A percentile compares a stretch with the other conserved stretches of the same genome.
These are phyloP conservation scores for Odontomyia ornata DNA, from an alignment of 2,888 invertebrate species.

Conservation along the genomic window DNA sequence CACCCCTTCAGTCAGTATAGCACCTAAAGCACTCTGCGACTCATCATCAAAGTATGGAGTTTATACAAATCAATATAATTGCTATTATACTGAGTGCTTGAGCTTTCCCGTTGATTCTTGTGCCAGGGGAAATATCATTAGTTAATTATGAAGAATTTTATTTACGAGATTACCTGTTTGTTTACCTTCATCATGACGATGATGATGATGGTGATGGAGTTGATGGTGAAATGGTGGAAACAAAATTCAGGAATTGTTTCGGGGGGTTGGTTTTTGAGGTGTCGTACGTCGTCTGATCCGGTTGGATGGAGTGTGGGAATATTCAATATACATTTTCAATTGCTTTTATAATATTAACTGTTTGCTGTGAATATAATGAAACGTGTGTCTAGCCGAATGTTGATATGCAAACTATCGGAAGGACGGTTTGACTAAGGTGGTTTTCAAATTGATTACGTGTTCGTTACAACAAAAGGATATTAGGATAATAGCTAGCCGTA, in stretches of 20 bases:
- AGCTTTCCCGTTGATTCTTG: constrained; percentile 33
- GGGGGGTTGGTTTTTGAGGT: neutral
- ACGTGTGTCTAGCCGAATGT: too few species aligned
- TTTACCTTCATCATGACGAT: constrained; percentile 4
- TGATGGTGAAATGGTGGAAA: neutral
- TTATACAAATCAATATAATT: constrained; percentile 41
- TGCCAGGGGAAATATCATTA: constrained; percentile 25
- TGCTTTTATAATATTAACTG: too few species aligned
- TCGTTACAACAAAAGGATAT: too few species aligned
- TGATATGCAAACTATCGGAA: too few species aligned
- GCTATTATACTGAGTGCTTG: constrained; percentile 38
- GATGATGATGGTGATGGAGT: neutral
- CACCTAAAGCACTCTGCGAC: too few species aligned
- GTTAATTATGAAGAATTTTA: constrained; percentile 36
- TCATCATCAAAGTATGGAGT: neutral
- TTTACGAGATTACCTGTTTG: constrained; percentile 32
- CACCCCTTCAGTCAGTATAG: neutral
- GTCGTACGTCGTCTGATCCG: too few species aligned
- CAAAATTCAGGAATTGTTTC: neutral
- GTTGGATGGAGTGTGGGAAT: too few species aligned
- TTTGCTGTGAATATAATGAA: too few species aligned
- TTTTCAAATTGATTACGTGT: too few species aligned
- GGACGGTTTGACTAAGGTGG: too few species aligned
- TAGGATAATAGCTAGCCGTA: too few species aligned
- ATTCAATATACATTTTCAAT: too few species aligned